Percentiles rank a stretch among this genome's conserved stretches.
These are phyloP conservation scores for Engraulis encrasicolus DNA, from an alignment of 2,113 vertebrate species.

Conservation along the genomic window DNA sequence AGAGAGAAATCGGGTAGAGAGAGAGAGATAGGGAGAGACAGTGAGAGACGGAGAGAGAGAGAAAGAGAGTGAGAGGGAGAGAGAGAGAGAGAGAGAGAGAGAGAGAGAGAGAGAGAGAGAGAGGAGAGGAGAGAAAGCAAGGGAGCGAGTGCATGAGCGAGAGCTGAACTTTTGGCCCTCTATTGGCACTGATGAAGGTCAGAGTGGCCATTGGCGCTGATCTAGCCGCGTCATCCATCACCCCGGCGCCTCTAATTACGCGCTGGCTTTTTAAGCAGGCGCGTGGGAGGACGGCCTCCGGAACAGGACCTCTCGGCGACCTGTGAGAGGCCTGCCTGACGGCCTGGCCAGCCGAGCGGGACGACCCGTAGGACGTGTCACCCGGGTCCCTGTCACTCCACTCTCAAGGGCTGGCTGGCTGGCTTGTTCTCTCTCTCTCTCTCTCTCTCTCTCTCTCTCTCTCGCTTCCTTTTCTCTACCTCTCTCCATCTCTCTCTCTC, in stretches of 20 bases:
- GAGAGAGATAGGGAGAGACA: no score
- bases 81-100: not conserved
- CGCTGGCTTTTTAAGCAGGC: constrained; percentile 35
- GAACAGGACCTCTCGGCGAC: not conserved
- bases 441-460: constrained; percentile 5
- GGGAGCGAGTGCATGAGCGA: not conserved
- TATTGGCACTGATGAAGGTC: constrained; percentile 74
- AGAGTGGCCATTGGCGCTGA: constrained; percentile 59
- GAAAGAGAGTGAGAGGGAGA: no score
- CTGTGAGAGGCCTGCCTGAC: constrained; percentile 1
- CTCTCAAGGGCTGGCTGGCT: not conserved
- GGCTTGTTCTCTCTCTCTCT: not conserved
- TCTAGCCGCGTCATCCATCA: constrained; percentile 71
- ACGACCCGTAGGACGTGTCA: constrained; percentile 5
- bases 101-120: not conserved
- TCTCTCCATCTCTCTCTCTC: not conserved
- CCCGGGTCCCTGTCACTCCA: not conserved
- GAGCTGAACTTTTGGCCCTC: constrained; percentile 54
- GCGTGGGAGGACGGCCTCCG: not conserved
- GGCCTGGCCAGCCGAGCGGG: constrained; percentile 6
- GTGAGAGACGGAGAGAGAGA: no score
- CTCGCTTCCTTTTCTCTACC: not conserved
- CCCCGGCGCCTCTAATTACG: constrained; percentile 65
- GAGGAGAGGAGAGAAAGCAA: no score
- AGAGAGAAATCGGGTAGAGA: no score